These are phyloP conservation scores for Hypanus sabinus DNA, from an alignment of 2,113 vertebrate species.

Conservation along the genomic window DNA sequence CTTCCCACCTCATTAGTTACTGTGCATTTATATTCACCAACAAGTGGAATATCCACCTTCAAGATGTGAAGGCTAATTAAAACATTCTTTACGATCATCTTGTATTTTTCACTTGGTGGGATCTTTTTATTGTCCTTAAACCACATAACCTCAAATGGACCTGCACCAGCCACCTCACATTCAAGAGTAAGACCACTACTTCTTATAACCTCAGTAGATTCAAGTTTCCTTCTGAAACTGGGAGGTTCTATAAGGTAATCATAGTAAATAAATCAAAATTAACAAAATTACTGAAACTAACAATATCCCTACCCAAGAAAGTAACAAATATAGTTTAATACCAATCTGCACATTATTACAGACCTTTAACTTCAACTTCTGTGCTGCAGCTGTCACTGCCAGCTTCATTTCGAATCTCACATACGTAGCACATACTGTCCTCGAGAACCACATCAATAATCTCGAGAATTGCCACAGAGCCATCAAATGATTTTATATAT, in stretches of 20 bases:
- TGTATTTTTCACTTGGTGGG: constrained; percentile 81
- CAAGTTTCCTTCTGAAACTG: constrained; percentile 78
- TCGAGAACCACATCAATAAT: constrained; percentile 60
- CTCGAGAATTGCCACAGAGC: constrained; percentile 65
- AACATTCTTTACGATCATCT: constrained; percentile 71
- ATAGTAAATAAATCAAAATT: constrained; percentile 40
- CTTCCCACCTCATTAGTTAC: constrained; percentile 84
- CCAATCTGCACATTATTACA: constrained; percentile 44
- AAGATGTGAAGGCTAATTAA: constrained; percentile 76
- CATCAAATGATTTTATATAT: constrained; percentile 61
- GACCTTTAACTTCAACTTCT: constrained; percentile 86
- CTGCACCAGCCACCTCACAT: constrained; percentile 74
- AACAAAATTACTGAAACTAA: background rate
- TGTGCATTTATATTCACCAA: constrained; percentile 79
- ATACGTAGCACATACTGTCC: constrained; percentile 83
- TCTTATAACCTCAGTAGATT: constrained; percentile 80
- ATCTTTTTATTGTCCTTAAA: constrained; percentile 77
- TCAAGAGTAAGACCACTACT: constrained; percentile 81
- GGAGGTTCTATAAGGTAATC: constrained; percentile 73
- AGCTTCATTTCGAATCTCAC: constrained; percentile 82
- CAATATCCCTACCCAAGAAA: background rate
- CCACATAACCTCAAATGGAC: constrained; percentile 82
- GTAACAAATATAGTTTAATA: background rate
- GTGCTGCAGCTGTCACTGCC: constrained; percentile 83
- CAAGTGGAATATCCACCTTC: constrained; percentile 72